These are phyloP conservation scores for Amblyopsis rosae DNA, from an alignment of 2,113 vertebrate species.

Conservation along the genomic window DNA sequence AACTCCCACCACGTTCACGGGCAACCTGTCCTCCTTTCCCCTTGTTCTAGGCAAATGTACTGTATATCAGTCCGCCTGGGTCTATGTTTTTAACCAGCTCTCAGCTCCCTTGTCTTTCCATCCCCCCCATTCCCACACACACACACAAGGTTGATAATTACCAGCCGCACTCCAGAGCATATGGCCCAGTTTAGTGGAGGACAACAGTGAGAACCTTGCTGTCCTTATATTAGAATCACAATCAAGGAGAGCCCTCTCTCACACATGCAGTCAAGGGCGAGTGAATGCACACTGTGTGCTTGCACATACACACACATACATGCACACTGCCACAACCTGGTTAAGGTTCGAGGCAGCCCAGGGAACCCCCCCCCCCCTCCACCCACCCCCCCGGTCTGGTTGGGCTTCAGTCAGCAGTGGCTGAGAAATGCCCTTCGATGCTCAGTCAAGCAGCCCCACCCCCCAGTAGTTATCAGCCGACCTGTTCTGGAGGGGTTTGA, in stretches of 20 bases:
- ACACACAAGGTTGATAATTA: constrained; percentile 68
- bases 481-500: constrained; percentile 64
- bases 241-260: constrained; percentile 43
- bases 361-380: constrained; percentile 55
- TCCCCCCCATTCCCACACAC: constrained; percentile 13
- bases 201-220: constrained; percentile 46
- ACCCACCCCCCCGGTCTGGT: constrained; percentile 55
- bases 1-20: too few relatives aligned
- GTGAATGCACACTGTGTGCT: not conserved
- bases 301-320: too few relatives aligned
- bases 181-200: constrained; percentile 65
- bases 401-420: constrained; percentile 24
- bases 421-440: constrained; percentile 73
- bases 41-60: constrained; percentile 38
- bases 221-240: constrained; percentile 59
- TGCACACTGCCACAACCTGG: too few relatives aligned
- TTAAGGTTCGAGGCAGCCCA: constrained; percentile 31
- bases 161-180: constrained; percentile 58
- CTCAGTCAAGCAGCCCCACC: constrained; percentile 60
- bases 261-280: constrained; percentile 4
- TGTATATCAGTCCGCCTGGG: constrained; percentile 13
- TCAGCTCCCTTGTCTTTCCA: constrained; percentile 23
- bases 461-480: constrained; percentile 69
- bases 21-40: not conserved
- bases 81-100: constrained; percentile 33